Evolutionary conservation across 2,113 vertebrate genomes (phyloP).

Genomic region (Siniperca knerii): DNA sequence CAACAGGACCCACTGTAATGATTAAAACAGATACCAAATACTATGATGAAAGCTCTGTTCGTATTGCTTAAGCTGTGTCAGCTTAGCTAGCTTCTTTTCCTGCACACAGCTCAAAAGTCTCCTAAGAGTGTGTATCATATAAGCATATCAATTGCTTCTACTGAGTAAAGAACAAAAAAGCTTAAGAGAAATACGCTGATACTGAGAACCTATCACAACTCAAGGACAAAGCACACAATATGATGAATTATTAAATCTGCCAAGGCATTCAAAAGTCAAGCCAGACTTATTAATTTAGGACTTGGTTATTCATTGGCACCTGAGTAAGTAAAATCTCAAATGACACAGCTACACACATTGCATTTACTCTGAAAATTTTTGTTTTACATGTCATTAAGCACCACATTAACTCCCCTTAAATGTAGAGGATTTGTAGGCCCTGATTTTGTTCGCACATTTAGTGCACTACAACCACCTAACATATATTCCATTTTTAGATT

Average conservation of each 20-base stretch:
- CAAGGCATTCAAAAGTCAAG: constrained; percentile 43
- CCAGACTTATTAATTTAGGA: constrained; percentile 30
- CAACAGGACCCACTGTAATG: constrained; percentile 59
- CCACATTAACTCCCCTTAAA: constrained; percentile 21
- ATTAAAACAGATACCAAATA: constrained; percentile 77
- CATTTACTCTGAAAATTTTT: constrained; percentile 26
- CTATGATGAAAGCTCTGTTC: constrained; percentile 66
- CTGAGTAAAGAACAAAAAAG: constrained; percentile 41
- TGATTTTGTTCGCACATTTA: constrained; percentile 14
- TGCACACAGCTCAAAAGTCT: constrained; percentile 62
- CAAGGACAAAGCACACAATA: constrained; percentile 63
- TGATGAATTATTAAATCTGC: constrained; percentile 45
- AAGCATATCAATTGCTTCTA: constrained; percentile 66
- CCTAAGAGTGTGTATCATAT: constrained; percentile 62
- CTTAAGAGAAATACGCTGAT: constrained; percentile 43
- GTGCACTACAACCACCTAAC: constrained; percentile 3
- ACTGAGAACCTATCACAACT: constrained; percentile 51
- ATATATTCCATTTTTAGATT: constrained; percentile 17
- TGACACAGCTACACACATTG: constrained; percentile 4
- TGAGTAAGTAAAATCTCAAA: constrained; percentile 37
- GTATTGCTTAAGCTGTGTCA: constrained; percentile 76
- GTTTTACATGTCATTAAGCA: constrained; percentile 32
- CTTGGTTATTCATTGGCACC: constrained; percentile 44
- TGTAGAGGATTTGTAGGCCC: constrained; percentile 7
- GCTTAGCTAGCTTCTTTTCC: constrained; percentile 69